Base-by-base conservation (phyloP, 2,113 vertebrate genomes). In the Paracanthobrama guichenoti region DNA sequence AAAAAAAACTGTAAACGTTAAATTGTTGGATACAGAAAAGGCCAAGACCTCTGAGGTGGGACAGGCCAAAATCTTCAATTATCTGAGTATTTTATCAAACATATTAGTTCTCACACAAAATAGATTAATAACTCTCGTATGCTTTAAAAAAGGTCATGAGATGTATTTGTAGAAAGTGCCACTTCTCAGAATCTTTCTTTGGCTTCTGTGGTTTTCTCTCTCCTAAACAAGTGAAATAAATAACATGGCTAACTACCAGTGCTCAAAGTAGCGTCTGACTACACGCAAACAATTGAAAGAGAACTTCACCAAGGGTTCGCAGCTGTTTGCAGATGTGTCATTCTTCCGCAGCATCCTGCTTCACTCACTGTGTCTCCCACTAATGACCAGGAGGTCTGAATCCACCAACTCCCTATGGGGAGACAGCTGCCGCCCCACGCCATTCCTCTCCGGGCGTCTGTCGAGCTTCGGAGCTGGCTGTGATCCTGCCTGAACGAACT, bases 311-410 rank as follows among this genome's bases (percentile, higher is more conserved):
- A 86, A 86, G 91, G 86, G 89, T 88, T 90, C 86, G 86, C 91
- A 91, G 92, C 91, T 93, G 93, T 91, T 89, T 90, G 85, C 88
- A 86, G 90, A 50, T 72, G 82, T 85, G 74, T 55, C 74, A 79
- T 79, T 88, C 83, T 77, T 78, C 89, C 90, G 87, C 89, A 87
- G 90, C 88, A 90, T 90, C 89, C 86, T 87, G 88, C 89, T 91
- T 93, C 86, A 73, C 90, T 92, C 72, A 35, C 59, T 75, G 73
- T 82, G 26, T 81, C 59, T 22, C 86, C 86, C 91, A 89, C 91
- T 94, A 94, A 94, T 94, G 93, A 93, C 94, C 91, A 92, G 85
- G 84, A 91, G 88, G 85, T 89, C 86, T 88, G 90, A 91, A 90
- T 92, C 88, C 88, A 86, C 86, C 42, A 35, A 6, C 71, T 88